Percentiles rank a stretch among this genome's conserved stretches.
These are phyloP conservation scores for Sceloporus tristichus DNA, from an alignment of 2,113 vertebrate genomes.

Conservation along the genomic window DNA sequence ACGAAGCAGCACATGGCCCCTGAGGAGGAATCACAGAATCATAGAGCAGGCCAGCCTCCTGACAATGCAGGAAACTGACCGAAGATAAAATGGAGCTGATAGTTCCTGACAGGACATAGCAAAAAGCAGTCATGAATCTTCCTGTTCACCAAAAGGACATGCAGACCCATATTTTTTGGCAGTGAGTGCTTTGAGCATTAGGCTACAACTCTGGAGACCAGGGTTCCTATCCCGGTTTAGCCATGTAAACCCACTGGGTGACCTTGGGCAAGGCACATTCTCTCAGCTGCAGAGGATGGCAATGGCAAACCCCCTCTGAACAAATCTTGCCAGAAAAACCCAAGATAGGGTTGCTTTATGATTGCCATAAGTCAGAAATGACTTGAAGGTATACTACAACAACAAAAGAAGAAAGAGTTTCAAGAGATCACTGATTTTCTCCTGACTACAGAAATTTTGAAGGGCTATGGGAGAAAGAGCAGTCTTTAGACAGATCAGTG, in stretches of 20 bases:
- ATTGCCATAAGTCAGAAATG: too few species aligned
- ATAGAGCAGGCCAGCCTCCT: slow-evolving; percentile 15
- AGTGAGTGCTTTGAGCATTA: neutral
- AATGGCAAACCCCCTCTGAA: too few species aligned
- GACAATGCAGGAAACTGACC: neutral
- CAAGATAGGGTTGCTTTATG: too few species aligned
- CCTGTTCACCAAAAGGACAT: neutral
- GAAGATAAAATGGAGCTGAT: neutral
- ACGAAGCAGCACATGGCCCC: slow-evolving; percentile 83
- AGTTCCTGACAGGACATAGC: neutral
- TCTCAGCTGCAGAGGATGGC: too few species aligned
- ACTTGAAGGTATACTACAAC: too few species aligned
- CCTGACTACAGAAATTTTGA: neutral
- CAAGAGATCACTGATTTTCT: neutral
- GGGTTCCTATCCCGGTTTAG: too few species aligned
- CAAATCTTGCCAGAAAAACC: too few species aligned
- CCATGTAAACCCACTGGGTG: too few species aligned
- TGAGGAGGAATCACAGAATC: slow-evolving; percentile 53
- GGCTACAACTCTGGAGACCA: too few species aligned
- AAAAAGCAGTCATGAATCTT: neutral
- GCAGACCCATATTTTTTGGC: neutral
- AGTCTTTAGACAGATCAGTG: neutral
- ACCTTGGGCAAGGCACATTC: too few species aligned
- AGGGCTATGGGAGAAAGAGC: neutral
- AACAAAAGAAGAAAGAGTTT: neutral